These are phyloP conservation scores for Xanthia icteritia DNA, from an alignment of 2,888 invertebrate genomes.

Conservation along the genomic window DNA sequence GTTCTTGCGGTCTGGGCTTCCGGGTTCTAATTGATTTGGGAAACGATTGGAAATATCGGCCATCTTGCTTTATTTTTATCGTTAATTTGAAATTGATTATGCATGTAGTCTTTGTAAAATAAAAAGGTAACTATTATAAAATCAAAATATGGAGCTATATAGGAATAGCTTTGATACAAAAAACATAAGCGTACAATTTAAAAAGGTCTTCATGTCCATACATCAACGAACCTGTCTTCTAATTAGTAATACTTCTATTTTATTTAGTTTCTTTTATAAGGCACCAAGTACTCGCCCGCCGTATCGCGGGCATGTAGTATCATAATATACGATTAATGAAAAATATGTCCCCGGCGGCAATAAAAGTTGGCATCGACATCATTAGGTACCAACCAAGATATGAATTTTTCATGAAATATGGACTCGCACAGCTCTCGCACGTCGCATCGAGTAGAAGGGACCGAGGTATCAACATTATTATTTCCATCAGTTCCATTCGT, in stretches of 20 bases:
- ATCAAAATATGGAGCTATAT: constrained; percentile 20
- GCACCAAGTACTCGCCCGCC: constrained; percentile 48
- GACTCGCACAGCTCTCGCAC: constrained; percentile 79
- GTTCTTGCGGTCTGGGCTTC: constrained; percentile 27
- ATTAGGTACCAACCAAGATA: constrained; percentile 85
- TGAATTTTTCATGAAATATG: constrained; percentile 90
- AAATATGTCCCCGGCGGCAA: constrained; percentile 85
- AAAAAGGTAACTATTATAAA: neutral
- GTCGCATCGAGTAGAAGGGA: constrained; percentile 75
- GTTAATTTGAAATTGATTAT: constrained; percentile 9
- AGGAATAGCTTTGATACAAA: constrained; percentile 14
- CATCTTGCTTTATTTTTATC: constrained; percentile 18
- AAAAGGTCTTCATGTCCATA: constrained; percentile 42
- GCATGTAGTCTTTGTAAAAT: neutral
- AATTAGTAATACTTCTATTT: constrained; percentile 54
- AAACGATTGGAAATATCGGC: constrained; percentile 3
- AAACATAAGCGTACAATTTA: constrained; percentile 23
- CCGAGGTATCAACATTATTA: constrained; percentile 79
- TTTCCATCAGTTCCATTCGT: constrained; percentile 79
- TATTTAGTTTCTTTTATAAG: constrained; percentile 48
- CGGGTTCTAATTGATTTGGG: constrained; percentile 36
- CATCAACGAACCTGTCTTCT: constrained; percentile 47
- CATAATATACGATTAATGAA: constrained; percentile 86
- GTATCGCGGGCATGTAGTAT: constrained; percentile 73
- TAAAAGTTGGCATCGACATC: constrained; percentile 87